Evolutionary conservation across 2,888 invertebrate genomes (phyloP), one percentile per base, ranked within the genome.

Genomic region (Dorcus hopei): DNA sequence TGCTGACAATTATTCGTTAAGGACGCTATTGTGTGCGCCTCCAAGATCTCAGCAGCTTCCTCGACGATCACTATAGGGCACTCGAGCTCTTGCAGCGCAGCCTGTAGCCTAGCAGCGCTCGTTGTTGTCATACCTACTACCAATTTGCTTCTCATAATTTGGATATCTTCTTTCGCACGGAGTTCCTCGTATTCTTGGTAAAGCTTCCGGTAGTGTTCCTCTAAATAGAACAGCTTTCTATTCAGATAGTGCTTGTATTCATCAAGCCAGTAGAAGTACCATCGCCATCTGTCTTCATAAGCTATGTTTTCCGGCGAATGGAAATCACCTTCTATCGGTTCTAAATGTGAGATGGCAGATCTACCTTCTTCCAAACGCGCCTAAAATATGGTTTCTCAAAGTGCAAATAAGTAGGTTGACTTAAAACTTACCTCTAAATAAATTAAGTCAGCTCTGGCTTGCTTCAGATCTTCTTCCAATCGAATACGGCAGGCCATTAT

Each of bases 11-110:
- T 76, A 26, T 82, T 76, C 0, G 90, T 89, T 14, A 95, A 77
- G 0, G 91, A 87, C 0, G 90, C 87, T 0, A 93, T 79, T 11
- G 93, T 85, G 72, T 95, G 95, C 0, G 90, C 83, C 73, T 95
- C 95, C 38, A 93, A 76, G 0, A 94, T 90, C 79, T 95, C 93
- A 0, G 93, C 94, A 0, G 94, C 94, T 79, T 95, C 95, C 76
- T 95, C 95, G 0, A 95, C 89, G 11, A 91, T 83, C 0, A 90
- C 89, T 67, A 91, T 86, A 59, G 85, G 84, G 3, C 86, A 84
- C 57, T 81, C 77, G 2, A 91, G 74, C 49, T 81, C 79, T 53
- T 83, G 80, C 61, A 93, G 78, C 3, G 89, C 77, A 1, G 82
- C 80, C 64, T 87, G 85, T 14, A 86, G 76, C 54, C 87, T 81